Conservation (phyloP, 2,888 invertebrate species). For the Dolichopus griseipennis region DNA sequence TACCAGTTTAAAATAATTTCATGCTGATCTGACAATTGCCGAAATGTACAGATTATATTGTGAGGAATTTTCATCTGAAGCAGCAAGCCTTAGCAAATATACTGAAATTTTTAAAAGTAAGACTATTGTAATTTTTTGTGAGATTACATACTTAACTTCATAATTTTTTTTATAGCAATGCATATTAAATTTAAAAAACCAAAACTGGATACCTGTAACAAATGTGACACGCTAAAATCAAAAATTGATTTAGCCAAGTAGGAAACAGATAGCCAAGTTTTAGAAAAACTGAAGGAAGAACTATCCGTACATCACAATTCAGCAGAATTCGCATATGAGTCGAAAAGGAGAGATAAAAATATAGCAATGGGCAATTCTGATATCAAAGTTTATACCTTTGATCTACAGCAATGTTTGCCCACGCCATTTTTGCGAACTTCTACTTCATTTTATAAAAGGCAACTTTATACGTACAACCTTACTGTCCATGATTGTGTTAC, state of each 20-base stretch:
- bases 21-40: slow-evolving; percentile 17
- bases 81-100: slow-evolving; percentile 19
- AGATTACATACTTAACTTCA: not conserved
- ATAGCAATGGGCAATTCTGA: slow-evolving; percentile 9
- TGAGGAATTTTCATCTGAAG: slow-evolving; percentile 7
- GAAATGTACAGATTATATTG: slow-evolving; percentile 19
- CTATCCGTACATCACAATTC: not conserved
- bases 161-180: slow-evolving; percentile 12
- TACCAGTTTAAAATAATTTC: slow-evolving; percentile 18
- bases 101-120: slow-evolving; percentile 17
- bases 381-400: slow-evolving; percentile 16
- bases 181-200: slow-evolving; percentile 23
- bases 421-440: slow-evolving; percentile 20
- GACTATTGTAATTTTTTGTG: no score
- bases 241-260: slow-evolving; percentile 15
- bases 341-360: slow-evolving; percentile 16
- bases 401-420: slow-evolving; percentile 23
- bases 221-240: slow-evolving; percentile 21
- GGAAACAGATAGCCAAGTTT: slow-evolving; percentile 10
- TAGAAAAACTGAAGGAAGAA: slow-evolving; percentile 9
- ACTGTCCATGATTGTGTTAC: slow-evolving; percentile 20
- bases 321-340: slow-evolving; percentile 6
- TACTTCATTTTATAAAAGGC: slow-evolving; percentile 20
- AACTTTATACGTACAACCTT: slow-evolving; percentile 20
- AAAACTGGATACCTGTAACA: slow-evolving; percentile 20